phyloP scores from a whole-genome alignment of 2,113 vertebrate genomes.

The Osmerus eperlanus region DNA sequence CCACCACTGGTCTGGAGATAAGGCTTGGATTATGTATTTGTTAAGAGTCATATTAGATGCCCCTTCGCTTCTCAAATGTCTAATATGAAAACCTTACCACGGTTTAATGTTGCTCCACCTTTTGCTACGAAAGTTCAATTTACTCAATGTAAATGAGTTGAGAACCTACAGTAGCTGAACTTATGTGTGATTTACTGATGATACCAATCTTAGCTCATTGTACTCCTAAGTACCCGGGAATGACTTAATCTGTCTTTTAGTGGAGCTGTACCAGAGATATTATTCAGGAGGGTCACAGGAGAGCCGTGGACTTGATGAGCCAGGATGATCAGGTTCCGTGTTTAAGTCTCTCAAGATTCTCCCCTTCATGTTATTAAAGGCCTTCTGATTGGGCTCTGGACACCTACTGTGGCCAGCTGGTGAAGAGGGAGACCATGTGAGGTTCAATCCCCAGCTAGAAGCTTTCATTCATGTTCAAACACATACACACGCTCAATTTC shows the following conservation, averaged over 20 bases:
- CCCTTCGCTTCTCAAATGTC: too few relatives aligned
- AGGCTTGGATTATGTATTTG: too few relatives aligned
- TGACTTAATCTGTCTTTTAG: slow-evolving; percentile 36
- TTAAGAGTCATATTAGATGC: too few relatives aligned
- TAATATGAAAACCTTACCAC: too few relatives aligned
- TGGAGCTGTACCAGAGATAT: slow-evolving; percentile 43
- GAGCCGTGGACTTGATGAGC: slow-evolving; percentile 60
- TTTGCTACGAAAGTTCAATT: not conserved
- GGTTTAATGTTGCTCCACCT: not conserved
- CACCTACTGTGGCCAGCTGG: slow-evolving; percentile 59
- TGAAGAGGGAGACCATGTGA: slow-evolving; percentile 2
- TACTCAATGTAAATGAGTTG: not conserved
- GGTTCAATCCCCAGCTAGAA: slow-evolving; percentile 7
- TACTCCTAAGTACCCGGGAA: slow-evolving; percentile 58
- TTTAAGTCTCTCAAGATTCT: slow-evolving; percentile 60
- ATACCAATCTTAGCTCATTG: slow-evolving; percentile 63
- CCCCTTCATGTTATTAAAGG: slow-evolving; percentile 51
- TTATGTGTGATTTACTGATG: slow-evolving; percentile 63
- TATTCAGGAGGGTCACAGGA: slow-evolving; percentile 56
- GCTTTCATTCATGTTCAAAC: slow-evolving; percentile 2
- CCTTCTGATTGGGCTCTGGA: slow-evolving; percentile 66
- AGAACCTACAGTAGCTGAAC: slow-evolving; percentile 18
- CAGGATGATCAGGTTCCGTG: slow-evolving; percentile 63
- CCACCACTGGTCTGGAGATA: too few relatives aligned
- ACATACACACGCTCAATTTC: slow-evolving; percentile 9